A percentile compares a stretch with the other conserved stretches of the same genome.
Evolutionary conservation across 2,113 vertebrate species (phyloP).

Genomic region (Coregonus clupeaformis): DNA sequence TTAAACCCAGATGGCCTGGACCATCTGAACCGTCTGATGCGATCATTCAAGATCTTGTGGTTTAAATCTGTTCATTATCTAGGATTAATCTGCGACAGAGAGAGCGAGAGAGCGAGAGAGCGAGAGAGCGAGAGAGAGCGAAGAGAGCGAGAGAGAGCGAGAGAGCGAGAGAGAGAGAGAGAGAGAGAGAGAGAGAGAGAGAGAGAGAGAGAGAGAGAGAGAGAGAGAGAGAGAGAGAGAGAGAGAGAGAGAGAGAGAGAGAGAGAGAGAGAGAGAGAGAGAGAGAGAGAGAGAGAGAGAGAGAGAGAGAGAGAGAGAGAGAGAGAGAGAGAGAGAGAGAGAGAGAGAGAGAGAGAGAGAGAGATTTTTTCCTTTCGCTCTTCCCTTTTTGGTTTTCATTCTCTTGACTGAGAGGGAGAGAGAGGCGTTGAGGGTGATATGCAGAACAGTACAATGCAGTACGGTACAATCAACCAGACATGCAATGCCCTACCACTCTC

Average conservation of each 20-base stretch:
- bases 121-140: background rate
- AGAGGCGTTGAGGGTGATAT: background rate
- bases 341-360: too few relatives aligned
- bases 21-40: slow-evolving; percentile 47
- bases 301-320: too few relatives aligned
- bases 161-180: too few relatives aligned
- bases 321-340: too few relatives aligned
- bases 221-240: too few relatives aligned
- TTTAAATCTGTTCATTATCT: slow-evolving; percentile 63
- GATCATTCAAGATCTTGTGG: slow-evolving; percentile 60
- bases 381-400: background rate
- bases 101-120: slow-evolving; percentile 42
- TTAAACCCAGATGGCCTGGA: slow-evolving; percentile 35
- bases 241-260: background rate
- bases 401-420: background rate
- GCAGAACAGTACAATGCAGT: too few relatives aligned
- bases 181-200: too few relatives aligned
- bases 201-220: too few relatives aligned
- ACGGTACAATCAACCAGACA: too few relatives aligned
- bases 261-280: background rate
- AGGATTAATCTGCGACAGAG: slow-evolving; percentile 58
- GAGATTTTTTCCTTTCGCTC: background rate
- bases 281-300: too few relatives aligned
- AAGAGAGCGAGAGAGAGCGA: too few relatives aligned
- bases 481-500: too few relatives aligned